Evolutionary conservation across 2,888 invertebrate genomes (phyloP).

Genomic region (Nyleta sp.): DNA sequence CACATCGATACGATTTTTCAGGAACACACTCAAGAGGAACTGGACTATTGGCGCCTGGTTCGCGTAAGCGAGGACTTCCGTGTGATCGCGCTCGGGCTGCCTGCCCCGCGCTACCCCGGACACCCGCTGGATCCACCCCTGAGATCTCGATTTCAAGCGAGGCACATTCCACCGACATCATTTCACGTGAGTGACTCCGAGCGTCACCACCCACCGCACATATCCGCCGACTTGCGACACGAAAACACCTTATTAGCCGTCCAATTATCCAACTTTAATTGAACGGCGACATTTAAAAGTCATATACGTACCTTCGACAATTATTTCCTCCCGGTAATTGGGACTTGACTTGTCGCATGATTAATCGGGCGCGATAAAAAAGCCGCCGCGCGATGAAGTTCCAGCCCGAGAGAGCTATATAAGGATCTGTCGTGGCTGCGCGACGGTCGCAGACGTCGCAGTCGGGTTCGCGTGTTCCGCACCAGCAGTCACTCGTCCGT

Average conservation of each 20-base stretch:
- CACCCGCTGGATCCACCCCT: slow-evolving; percentile 98
- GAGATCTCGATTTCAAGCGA: slow-evolving; percentile 96
- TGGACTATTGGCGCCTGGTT: slow-evolving; percentile 94
- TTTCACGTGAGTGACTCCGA: slow-evolving; percentile 88
- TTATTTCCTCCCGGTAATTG: slow-evolving; percentile 19
- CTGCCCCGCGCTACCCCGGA: slow-evolving; percentile 93
- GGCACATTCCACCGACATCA: slow-evolving; percentile 88
- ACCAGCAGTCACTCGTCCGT: slow-evolving; percentile 70
- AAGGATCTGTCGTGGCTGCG: slow-evolving; percentile 74
- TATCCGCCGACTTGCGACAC: neutral
- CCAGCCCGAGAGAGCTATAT: slow-evolving; percentile 64
- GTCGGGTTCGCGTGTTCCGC: slow-evolving; percentile 78
- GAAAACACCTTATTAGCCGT: neutral
- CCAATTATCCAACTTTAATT: slow-evolving; percentile 21
- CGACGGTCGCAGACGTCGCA: slow-evolving; percentile 78
- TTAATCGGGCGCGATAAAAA: slow-evolving; percentile 37
- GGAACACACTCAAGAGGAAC: slow-evolving; percentile 91
- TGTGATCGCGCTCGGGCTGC: slow-evolving; percentile 95
- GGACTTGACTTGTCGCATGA: slow-evolving; percentile 31
- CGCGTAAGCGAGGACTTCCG: slow-evolving; percentile 96
- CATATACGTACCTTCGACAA: no score
- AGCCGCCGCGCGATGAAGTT: neutral
- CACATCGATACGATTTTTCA: no score
- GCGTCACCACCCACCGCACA: no score
- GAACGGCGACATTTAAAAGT: neutral